Evolutionary conservation across 2,113 vertebrate genomes (phyloP).

Genomic region (Otolemur garnettii): DNA sequence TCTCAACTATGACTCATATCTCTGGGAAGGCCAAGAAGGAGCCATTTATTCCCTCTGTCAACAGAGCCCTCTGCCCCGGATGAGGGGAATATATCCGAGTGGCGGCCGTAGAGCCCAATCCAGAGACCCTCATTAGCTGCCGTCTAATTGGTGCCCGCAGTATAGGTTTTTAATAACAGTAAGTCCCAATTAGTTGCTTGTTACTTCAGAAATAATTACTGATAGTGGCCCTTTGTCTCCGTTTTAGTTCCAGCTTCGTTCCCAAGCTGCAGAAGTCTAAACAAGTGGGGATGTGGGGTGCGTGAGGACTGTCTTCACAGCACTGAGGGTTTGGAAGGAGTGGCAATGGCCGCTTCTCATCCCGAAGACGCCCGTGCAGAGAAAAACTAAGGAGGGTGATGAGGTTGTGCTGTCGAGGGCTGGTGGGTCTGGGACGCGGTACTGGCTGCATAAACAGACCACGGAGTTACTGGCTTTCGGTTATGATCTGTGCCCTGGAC

Average conservation of each 20-base stretch:
- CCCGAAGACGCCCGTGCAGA: not conserved
- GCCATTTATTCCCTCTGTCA: conserved; percentile 4
- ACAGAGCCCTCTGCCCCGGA: not conserved
- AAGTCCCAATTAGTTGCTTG: conserved; percentile 77
- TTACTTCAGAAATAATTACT: conserved; percentile 80
- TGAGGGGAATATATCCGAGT: not conserved
- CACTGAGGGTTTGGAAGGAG: not conserved
- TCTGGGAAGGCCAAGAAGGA: conserved; percentile 49
- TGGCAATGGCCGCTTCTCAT: not conserved
- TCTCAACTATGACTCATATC: not conserved
- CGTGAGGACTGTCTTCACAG: not conserved
- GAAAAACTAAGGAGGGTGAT: not conserved
- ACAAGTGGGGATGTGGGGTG: not conserved
- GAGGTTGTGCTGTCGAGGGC: not conserved
- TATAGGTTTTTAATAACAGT: conserved; percentile 76
- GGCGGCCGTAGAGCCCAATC: not conserved
- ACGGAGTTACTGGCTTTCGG: not conserved
- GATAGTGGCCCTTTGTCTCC: conserved; percentile 66
- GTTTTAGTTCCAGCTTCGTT: conserved; percentile 60
- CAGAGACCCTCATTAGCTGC: conserved; percentile 27
- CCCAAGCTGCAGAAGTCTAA: conserved; percentile 44
- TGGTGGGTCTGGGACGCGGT: not conserved
- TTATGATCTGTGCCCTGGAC: not conserved
- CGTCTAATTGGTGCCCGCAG: conserved; percentile 70
- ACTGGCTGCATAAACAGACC: not conserved